Conservation (phyloP, 2,797 vertebrate genomes). For the Halcyon badia region DNA sequence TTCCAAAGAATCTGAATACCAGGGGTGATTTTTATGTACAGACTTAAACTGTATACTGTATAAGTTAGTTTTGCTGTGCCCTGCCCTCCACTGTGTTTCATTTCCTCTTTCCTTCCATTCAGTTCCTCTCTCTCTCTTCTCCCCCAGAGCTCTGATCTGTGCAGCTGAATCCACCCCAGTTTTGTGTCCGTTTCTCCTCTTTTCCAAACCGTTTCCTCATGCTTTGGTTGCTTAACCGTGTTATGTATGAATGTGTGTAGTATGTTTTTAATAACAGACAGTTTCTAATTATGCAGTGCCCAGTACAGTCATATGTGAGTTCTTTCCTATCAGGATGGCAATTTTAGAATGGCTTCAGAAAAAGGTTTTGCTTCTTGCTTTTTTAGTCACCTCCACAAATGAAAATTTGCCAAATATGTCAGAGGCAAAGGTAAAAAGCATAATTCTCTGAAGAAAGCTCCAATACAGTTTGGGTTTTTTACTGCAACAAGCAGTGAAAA, state of each 20-base stretch:
- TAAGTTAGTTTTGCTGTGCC: background rate
- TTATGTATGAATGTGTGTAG: background rate
- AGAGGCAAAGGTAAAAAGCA: background rate
- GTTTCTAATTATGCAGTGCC: background rate
- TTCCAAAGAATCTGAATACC: background rate
- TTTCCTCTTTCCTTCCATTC: slow-evolving; percentile 46
- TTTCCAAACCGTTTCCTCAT: background rate
- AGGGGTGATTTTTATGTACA: background rate
- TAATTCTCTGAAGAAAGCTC: background rate
- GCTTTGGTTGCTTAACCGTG: background rate
- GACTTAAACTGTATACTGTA: background rate
- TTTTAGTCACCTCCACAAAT: background rate
- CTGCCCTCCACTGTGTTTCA: background rate
- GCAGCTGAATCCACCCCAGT: background rate
- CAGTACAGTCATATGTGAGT: background rate
- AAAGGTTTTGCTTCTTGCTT: background rate
- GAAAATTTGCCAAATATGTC: background rate
- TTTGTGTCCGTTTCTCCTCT: background rate
- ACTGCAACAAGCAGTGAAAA: background rate
- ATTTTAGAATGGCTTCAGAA: background rate
- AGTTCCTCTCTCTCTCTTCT: background rate
- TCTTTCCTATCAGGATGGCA: background rate
- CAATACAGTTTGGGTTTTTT: background rate
- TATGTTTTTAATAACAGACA: background rate
- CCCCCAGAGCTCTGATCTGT: background rate